A percentile compares a stretch with the other conserved stretches of the same genome.
These are phyloP conservation scores for Syrphus vitripennis DNA, from an alignment of 2,888 invertebrate species.

Conservation along the genomic window DNA sequence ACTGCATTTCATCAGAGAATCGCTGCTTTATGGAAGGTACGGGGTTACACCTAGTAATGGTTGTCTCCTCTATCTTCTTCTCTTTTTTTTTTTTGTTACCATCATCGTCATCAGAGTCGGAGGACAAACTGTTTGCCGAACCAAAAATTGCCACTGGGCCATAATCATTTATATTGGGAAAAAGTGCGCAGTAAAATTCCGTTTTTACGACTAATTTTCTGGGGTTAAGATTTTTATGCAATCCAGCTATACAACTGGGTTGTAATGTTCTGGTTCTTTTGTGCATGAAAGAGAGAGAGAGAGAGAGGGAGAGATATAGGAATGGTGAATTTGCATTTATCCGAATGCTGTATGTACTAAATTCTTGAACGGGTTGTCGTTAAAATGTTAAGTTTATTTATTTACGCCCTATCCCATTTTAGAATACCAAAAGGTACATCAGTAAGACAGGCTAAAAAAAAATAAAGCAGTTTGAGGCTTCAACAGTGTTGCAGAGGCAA, in stretches of 20 bases:
- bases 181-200: slow-evolving; percentile 67
- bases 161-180: slow-evolving; percentile 70
- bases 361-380: slow-evolving; percentile 17
- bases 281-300: background rate
- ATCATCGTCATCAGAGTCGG: background rate
- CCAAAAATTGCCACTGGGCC: slow-evolving; percentile 54
- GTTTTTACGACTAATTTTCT: slow-evolving; percentile 73
- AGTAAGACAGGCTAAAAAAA: background rate
- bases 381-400: slow-evolving; percentile 44
- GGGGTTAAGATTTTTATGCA: slow-evolving; percentile 67
- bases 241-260: background rate
- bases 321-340: slow-evolving; percentile 58
- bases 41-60: background rate
- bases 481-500: slow-evolving; percentile 64
- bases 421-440: background rate
- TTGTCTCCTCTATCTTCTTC: background rate
- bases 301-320: background rate
- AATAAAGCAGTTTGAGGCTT: background rate
- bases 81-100: too few species aligned
- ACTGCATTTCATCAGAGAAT: slow-evolving; percentile 51
- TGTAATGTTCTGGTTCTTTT: background rate
- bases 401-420: background rate
- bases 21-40: background rate
- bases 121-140: background rate
- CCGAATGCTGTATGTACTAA: slow-evolving; percentile 27